These are phyloP conservation scores for Crypturellus undulatus DNA, from an alignment of 2,113 vertebrate genomes.

Conservation along the genomic window DNA sequence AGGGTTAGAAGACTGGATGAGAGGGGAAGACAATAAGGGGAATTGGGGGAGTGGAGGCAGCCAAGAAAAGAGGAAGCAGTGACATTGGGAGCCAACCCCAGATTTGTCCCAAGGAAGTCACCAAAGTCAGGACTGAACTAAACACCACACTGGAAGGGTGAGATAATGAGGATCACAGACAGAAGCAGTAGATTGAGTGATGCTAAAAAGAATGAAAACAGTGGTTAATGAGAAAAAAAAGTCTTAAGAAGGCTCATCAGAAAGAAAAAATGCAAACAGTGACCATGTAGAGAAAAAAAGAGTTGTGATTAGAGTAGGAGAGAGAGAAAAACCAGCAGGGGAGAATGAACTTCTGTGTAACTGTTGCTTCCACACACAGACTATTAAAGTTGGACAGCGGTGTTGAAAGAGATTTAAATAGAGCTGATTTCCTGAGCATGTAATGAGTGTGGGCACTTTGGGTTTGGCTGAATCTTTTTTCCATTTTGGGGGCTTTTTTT, in stretches of 20 bases:
- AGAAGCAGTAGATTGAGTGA: neutral
- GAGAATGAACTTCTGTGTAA: neutral
- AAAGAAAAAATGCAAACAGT: neutral
- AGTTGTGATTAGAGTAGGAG: neutral
- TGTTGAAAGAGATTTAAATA: slow-evolving; percentile 61
- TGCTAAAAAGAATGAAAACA: neutral
- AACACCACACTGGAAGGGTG: neutral
- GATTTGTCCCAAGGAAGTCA: neutral
- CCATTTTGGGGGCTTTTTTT: neutral
- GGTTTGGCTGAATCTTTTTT: slow-evolving; percentile 59
- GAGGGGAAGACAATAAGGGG: neutral
- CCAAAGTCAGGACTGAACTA: neutral
- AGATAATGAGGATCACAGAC: fast-evolving
- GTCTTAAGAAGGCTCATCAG: neutral
- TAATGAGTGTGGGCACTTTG: slow-evolving; percentile 60
- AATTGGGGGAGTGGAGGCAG: neutral
- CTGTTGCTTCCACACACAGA: slow-evolving; percentile 3
- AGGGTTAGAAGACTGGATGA: neutral
- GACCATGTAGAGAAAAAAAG: neutral
- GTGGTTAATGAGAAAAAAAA: neutral
- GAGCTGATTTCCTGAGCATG: slow-evolving; percentile 62
- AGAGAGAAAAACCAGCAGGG: neutral
- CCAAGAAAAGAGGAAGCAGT: neutral
- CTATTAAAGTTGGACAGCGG: slow-evolving; percentile 44
- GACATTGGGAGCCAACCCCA: neutral